phyloP scores from a whole-genome alignment of 2,113 vertebrate species.

The Psittacula cyanocephala region DNA sequence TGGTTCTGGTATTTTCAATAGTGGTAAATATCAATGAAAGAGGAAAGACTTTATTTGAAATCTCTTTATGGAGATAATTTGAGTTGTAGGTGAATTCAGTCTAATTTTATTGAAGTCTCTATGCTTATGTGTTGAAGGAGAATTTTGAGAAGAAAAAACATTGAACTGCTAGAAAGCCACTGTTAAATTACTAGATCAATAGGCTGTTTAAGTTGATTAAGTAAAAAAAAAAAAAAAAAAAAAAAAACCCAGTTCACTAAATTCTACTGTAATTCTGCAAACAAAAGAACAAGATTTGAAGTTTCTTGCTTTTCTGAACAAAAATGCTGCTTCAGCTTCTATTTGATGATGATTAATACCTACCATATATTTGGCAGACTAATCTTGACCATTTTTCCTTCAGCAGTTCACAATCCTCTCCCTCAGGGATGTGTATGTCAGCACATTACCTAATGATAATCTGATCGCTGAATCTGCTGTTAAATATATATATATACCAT shows the following conservation, averaged over 20 bases:
- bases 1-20: background rate
- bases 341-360: constrained; percentile 34
- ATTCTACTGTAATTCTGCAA: background rate
- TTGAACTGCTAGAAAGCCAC: background rate
- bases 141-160: background rate
- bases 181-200: background rate
- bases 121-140: background rate
- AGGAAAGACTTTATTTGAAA: background rate
- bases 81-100: background rate
- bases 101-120: background rate
- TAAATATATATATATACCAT: background rate
- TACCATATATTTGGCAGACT: background rate
- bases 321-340: background rate
- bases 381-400: background rate
- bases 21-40: background rate
- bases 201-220: background rate
- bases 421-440: constrained; percentile 3
- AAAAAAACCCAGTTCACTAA: background rate
- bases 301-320: background rate
- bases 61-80: background rate
- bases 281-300: background rate
- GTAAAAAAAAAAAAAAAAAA: background rate
- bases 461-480: background rate
- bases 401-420: background rate
- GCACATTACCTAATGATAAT: constrained; percentile 2